Evolutionary conservation across 2,888 invertebrate species (phyloP).

Genomic region (Aromia moschata): DNA sequence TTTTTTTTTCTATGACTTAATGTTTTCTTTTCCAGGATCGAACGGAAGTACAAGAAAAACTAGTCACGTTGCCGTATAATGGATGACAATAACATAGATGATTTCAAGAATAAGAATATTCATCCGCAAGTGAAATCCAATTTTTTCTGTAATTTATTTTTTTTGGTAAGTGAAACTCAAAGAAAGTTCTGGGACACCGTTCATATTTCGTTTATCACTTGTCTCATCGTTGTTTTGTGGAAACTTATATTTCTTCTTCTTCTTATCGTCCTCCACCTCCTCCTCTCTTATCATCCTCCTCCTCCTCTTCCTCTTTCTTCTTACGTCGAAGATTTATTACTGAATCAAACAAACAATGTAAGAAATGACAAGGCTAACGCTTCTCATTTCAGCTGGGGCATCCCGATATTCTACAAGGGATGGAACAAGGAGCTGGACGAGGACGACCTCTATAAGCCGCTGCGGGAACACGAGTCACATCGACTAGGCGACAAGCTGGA

Average conservation of each 20-base stretch:
- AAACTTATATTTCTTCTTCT: no score
- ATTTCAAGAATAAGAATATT: constrained; percentile 45
- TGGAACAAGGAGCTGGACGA: constrained; percentile 63
- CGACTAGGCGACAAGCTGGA: constrained; percentile 62
- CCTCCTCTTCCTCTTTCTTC: no score
- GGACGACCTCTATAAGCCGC: constrained; percentile 64
- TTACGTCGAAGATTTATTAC: no score
- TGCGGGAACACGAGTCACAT: constrained; percentile 63
- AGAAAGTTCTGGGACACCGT: no score
- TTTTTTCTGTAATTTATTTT: constrained; percentile 49
- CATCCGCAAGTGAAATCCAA: constrained; percentile 48
- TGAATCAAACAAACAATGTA: no score
- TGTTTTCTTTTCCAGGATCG: constrained; percentile 10
- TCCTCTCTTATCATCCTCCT: no score
- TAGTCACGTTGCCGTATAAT: constrained; percentile 35
- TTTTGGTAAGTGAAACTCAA: constrained; percentile 50
- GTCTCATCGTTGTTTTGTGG: no score
- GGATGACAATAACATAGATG: constrained; percentile 48
- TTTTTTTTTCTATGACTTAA: constrained; percentile 7
- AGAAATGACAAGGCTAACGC: no score
- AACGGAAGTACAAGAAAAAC: constrained; percentile 15
- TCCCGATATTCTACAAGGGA: constrained; percentile 65
- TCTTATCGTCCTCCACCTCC: no score
- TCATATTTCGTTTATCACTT: no score
- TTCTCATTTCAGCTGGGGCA: constrained; percentile 64